These are phyloP conservation scores for Characodon lateralis DNA, from an alignment of 2,797 vertebrate genomes.

Conservation along the genomic window DNA sequence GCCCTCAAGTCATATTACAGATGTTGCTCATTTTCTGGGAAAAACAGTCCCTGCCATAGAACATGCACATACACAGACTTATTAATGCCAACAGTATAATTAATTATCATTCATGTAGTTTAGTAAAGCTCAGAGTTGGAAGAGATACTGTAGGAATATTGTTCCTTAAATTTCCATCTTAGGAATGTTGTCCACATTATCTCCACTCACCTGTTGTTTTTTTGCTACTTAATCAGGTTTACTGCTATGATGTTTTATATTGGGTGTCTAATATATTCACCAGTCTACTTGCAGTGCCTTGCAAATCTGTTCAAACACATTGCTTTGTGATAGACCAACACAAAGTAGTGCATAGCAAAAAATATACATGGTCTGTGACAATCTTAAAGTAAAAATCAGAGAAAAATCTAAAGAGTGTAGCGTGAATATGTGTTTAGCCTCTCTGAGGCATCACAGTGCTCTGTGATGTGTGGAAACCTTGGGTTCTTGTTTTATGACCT, in stretches of 20 bases:
- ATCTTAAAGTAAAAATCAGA: not conserved
- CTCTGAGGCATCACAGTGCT: not conserved
- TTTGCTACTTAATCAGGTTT: not conserved
- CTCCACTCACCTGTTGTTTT: not conserved
- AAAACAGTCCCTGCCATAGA: conserved; percentile 19
- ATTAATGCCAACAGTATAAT: conserved; percentile 5
- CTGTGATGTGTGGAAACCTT: not conserved
- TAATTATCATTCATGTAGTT: not conserved
- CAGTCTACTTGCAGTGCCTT: not conserved
- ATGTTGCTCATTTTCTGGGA: conserved; percentile 47
- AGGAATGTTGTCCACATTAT: not conserved
- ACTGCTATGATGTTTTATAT: not conserved
- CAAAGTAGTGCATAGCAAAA: not conserved
- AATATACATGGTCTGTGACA: not conserved
- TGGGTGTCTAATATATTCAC: not conserved
- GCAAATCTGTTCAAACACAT: not conserved
- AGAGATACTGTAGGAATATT: not conserved
- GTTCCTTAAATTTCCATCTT: not conserved
- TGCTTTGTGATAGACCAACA: not conserved
- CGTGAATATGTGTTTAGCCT: not conserved
- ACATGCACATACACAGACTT: conserved; percentile 3
- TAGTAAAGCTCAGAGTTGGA: not conserved
- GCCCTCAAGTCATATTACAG: conserved; percentile 39
- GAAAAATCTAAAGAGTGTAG: not conserved
- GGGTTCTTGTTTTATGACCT: not conserved